Percentiles rank a stretch among this genome's conserved stretches.
Evolutionary conservation across 2,888 invertebrate species (phyloP).

Genomic region (Drosophila robusta): DNA sequence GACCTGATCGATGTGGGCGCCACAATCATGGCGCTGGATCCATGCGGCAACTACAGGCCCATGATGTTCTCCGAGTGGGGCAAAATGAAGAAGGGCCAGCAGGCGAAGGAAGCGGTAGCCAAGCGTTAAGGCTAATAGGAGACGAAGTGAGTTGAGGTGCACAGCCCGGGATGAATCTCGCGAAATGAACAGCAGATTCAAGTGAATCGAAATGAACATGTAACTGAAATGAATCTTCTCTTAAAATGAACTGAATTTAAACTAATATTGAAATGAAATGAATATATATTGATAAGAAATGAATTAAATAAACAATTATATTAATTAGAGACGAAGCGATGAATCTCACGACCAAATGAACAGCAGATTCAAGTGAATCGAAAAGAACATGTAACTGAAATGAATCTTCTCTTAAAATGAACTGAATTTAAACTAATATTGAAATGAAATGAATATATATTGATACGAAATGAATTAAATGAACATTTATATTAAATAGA

Average conservation of each 20-base stretch:
- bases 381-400: not conserved
- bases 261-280: not conserved
- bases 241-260: not conserved
- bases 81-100: not conserved
- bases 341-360: not conserved
- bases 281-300: too few species aligned
- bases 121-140: not conserved
- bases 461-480: too few species aligned
- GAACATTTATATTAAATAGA: too few species aligned
- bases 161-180: too few species aligned
- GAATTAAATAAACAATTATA: too few species aligned
- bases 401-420: not conserved
- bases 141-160: too few species aligned
- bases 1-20: not conserved
- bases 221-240: not conserved
- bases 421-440: not conserved
- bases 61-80: constrained; percentile 16
- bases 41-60: constrained; percentile 1
- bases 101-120: too few species aligned
- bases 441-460: not conserved
- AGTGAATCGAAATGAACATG: not conserved
- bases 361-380: not conserved
- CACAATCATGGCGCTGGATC: constrained; percentile 14
- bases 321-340: too few species aligned
- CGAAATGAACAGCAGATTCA: not conserved